Evolutionary conservation across 2,888 invertebrate species (phyloP).

Genomic region (Drosophila incognita): DNA sequence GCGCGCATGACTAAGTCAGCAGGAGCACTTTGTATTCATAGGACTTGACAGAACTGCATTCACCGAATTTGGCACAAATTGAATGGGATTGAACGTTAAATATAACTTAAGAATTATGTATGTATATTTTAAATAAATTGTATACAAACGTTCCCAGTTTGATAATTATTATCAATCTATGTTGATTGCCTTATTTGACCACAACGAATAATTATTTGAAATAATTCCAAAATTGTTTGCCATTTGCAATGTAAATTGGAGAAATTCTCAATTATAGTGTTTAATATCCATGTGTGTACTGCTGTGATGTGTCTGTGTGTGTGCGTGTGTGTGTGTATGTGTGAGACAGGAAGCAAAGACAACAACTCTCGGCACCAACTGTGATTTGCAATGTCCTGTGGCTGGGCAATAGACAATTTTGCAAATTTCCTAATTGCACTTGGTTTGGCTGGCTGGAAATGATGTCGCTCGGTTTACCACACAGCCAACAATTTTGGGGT

Average conservation of each 20-base stretch:
- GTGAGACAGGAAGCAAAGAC: constrained; percentile 39
- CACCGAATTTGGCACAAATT: neutral
- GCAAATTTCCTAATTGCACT: constrained; percentile 77
- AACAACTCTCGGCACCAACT: constrained; percentile 30
- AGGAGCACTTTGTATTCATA: constrained; percentile 14
- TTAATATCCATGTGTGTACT: constrained; percentile 4
- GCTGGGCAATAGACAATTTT: constrained; percentile 57
- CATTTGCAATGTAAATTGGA: constrained; percentile 52
- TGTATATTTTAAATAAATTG: constrained; percentile 12
- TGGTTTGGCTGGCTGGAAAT: constrained; percentile 55
- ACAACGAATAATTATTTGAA: constrained; percentile 41
- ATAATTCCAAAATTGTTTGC: constrained; percentile 61
- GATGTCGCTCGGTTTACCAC: constrained; percentile 56
- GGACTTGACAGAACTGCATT: neutral
- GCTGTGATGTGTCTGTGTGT: neutral
- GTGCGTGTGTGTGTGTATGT: neutral
- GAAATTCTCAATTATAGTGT: constrained; percentile 16
- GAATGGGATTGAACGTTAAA: neutral
- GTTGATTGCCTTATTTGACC: constrained; percentile 28
- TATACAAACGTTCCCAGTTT: neutral
- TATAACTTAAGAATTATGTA: constrained; percentile 5
- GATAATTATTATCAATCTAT: neutral
- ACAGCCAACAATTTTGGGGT: constrained; percentile 48
- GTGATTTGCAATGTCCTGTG: constrained; percentile 52
- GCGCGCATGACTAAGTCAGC: constrained; percentile 2